These are phyloP conservation scores for Callaeas wilsoni DNA, from an alignment of 2,113 vertebrate genomes.

Conservation along the genomic window DNA sequence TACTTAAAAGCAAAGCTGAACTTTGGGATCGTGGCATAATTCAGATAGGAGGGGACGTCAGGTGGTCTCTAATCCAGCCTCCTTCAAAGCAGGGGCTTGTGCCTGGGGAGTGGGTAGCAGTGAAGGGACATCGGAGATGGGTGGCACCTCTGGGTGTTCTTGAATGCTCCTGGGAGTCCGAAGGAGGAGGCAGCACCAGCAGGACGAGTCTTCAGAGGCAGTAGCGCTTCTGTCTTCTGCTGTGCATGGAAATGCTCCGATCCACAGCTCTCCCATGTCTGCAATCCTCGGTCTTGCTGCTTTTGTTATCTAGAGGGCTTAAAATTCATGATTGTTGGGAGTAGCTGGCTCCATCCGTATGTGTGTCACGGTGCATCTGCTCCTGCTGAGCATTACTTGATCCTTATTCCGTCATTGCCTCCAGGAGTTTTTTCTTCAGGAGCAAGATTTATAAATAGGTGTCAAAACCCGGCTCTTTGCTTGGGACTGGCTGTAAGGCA, in stretches of 20 bases:
- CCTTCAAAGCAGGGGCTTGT: neutral
- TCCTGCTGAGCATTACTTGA: neutral
- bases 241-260: neutral
- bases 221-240: neutral
- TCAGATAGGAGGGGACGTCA: neutral
- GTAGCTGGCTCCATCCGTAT: neutral
- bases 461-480: neutral
- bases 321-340: neutral
- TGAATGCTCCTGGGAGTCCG: neutral
- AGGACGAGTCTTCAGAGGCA: neutral
- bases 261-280: neutral
- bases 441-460: neutral
- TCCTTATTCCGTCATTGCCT: neutral
- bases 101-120: neutral
- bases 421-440: neutral
- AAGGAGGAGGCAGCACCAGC: neutral
- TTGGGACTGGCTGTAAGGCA: neutral
- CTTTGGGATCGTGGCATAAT: neutral
- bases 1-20: neutral
- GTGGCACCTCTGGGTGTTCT: neutral
- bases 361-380: neutral
- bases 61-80: neutral
- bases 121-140: neutral
- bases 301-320: constrained; percentile 12
- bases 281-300: neutral